A percentile compares a stretch with the other conserved stretches of the same genome.
These are phyloP conservation scores for Dimorphilus gyrociliatus DNA, from an alignment of 2,888 invertebrate genomes.

Conservation along the genomic window DNA sequence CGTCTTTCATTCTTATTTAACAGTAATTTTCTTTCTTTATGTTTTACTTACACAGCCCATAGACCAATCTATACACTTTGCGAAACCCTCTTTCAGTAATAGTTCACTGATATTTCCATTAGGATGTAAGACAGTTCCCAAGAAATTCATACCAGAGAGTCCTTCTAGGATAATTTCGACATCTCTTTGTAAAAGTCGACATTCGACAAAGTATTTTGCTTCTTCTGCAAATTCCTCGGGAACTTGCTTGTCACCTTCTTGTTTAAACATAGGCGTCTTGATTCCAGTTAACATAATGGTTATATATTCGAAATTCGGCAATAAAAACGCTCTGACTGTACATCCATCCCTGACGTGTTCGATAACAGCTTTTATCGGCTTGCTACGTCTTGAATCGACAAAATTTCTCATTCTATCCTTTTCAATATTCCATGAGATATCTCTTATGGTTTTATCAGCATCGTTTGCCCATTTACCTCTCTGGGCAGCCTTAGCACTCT, in stretches of 20 bases:
- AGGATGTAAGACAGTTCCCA: conserved; percentile 83
- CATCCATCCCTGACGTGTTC: conserved; percentile 96
- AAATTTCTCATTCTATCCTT: conserved; percentile 60
- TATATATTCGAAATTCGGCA: conserved; percentile 76
- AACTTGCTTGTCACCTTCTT: conserved; percentile 44
- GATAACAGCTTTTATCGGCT: conserved; percentile 74
- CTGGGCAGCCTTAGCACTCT: conserved; percentile 65
- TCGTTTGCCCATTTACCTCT: conserved; percentile 50
- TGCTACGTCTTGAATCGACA: conserved; percentile 67
- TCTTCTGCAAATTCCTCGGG: conserved; percentile 59
- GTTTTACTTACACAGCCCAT: conserved; percentile 64
- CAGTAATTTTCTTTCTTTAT: conserved; percentile 64
- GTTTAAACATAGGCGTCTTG: conserved; percentile 50
- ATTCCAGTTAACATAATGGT: conserved; percentile 92
- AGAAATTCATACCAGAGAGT: conserved; percentile 66
- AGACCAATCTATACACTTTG: conserved; percentile 82
- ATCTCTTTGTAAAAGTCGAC: conserved; percentile 67
- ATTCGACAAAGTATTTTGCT: conserved; percentile 82
- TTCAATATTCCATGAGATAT: conserved; percentile 74
- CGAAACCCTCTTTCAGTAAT: conserved; percentile 72
- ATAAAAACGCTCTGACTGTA: conserved; percentile 72
- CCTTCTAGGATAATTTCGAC: conserved; percentile 61
- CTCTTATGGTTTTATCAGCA: conserved; percentile 52
- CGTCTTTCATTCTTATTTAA: conserved; percentile 43
- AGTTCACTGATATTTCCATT: conserved; percentile 79